A percentile compares a stretch with the other conserved stretches of the same genome.
Evolutionary conservation across 1,140 invertebrate genomes (phyloP).

Genomic region (Maniola jurtina): DNA sequence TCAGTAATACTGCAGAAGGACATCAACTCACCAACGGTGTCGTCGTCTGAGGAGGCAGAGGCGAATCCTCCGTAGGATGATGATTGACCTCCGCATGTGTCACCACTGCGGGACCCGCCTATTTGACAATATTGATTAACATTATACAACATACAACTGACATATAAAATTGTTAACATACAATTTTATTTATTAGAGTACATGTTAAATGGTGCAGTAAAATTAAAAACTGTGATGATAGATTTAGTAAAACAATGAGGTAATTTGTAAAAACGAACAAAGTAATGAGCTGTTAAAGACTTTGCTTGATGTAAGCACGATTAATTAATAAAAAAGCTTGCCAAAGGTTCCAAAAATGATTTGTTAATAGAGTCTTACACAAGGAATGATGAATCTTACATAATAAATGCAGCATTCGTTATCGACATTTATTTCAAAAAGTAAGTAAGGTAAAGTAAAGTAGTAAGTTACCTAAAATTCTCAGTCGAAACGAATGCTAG

Average conservation of each 20-base stretch:
- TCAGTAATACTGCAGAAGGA: no score
- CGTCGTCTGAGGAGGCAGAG: constrained; percentile 79
- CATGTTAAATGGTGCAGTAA: neutral
- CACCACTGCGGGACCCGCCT: constrained; percentile 74
- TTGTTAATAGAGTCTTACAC: neutral
- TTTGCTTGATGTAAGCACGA: no score
- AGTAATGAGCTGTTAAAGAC: no score
- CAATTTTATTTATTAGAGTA: neutral
- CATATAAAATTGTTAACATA: no score
- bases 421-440: no score
- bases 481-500: no score
- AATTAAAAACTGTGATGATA: neutral
- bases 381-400: no score
- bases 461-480: no score
- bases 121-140: constrained; percentile 17
- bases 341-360: no score
- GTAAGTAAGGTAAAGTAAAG: no score
- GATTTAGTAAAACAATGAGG: no score
- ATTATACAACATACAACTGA: neutral
- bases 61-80: constrained; percentile 79
- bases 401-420: neutral
- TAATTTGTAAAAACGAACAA: no score
- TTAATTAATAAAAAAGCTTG: neutral
- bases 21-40: constrained; percentile 71
- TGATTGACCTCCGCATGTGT: constrained; percentile 79